Base-by-base conservation (phyloP, 2,797 vertebrate genomes). In the Sparus aurata region DNA sequence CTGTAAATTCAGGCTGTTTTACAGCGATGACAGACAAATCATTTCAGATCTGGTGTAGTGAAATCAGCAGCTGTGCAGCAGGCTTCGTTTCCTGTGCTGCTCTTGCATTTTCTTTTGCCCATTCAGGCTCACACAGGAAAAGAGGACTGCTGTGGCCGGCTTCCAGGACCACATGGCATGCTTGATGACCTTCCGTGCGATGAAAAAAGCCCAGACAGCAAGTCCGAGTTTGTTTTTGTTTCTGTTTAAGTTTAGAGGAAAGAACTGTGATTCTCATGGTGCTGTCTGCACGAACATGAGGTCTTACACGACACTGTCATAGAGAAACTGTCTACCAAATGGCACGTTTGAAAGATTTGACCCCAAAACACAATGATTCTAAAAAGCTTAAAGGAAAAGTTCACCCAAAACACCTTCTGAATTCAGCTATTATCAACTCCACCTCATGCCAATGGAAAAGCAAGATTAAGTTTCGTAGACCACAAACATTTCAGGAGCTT, bases 201-300 rank as follows among this genome's bases (percentile, higher is more conserved):
- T 52, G 67, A 80, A 85, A 79, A 78, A 67, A 66, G 73, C 30
- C 50, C 60, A 83, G 63, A 84, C 77, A 69, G 82, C 68, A 79
- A 79, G 46, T 80, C 34, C 3, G 4, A 57, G 57, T 74, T 74
- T 70, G 73, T 77, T 83, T 65, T 75, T 80, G n/a, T 52, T 65
- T 82, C 54, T 66, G 52, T 72, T 82, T 82, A 63, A 54, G 30
- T 83, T 70, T 60, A 54, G 53, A 81, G 43, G 58, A 47, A 43
- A 63, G 16, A 25, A 50, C 53, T 76, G 67, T 41, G 68, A 65
- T 80, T 63, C 61, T 65, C 7, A 12, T 47, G 16, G 11, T 63
- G 62, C 30, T 68, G 57, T 79, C 72, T 75, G 67, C 75, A 83
- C 3, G 46, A 58, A 67, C 73, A 12, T 0, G 2, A 41, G 22